Base-by-base conservation (phyloP, 2,888 invertebrate species). In the Drosophila paramelanica region DNA sequence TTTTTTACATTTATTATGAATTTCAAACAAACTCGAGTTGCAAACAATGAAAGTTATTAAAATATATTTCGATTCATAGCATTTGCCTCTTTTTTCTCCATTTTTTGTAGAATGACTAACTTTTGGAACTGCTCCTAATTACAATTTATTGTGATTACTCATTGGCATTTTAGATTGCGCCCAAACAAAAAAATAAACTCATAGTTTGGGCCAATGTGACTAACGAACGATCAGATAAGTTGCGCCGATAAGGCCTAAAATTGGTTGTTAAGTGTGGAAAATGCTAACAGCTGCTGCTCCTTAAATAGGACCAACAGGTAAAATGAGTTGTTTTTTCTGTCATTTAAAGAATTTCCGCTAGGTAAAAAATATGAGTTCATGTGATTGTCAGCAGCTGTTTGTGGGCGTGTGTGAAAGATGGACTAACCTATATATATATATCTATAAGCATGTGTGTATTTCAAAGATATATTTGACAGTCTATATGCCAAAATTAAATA, bases 371-470 rank as follows among this genome's bases (percentile, higher is more conserved):
- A 56, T 59, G 67, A 59, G 52, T 67, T 72, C 67, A 52, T 74
- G 45, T 66, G 81, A 82, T 66, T 73, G 73, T 59, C 75, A 78
- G 70, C 81, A 75, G 70, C 73, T 81, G 79, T 76, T 67, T 14
- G 84, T 84, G 77, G 81, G 81, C 81, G 86, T 68, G 27, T 62
- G 45, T 58, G 42, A 46, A 67, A 71, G 69, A 71, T 65, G 58
- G 65, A 38, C 49, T 25, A 50, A 23, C 45, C 52, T 51, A 67
- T 43, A 62, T 39, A 50, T 41, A 47, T 56, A 49, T 41, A 51
- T 42, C 27, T 10, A 36, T 36, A 13, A 13, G 8, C 36, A 4
- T 36, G 13, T 38, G n/a, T 33, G 14, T 43, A 4, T 31, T 33
- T 33, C 11, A 36, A 31, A 49, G 46, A 47, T 43, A 52, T 61